Evolutionary conservation across 1,140 invertebrate species (phyloP), one percentile per base, ranked within the genome.

Genomic region (Aradophagus sp.): DNA sequence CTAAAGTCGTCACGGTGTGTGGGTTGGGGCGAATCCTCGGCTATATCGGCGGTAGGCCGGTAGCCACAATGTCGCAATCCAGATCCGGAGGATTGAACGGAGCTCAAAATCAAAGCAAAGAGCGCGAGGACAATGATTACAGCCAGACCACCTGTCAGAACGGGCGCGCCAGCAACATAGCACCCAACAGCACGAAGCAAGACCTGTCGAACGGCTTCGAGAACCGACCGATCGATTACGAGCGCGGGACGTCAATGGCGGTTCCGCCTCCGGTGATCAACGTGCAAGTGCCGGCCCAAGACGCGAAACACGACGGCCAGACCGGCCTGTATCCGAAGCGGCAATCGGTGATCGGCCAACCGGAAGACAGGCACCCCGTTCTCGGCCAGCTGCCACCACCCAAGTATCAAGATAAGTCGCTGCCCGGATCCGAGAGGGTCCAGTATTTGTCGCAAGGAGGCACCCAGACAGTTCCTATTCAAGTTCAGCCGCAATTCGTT

Each of bases 21-120:
- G 84, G 83, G 69, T 75, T 85, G 66, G 83, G 84, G 79, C 81
- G 82, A 77, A 84, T 85, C 16, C 78, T 85, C 58, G 84, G 83
- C 83, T 84, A 82, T 77, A 84, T 84, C 82, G 84, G 82, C 82
- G 82, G 80, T 56, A 77, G 81, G 75, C 82, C 84, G 84, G 82
- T 84, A 81, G 74, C 77, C 79, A 79, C 62, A 58, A 84, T 84
- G 81, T 84, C 83, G 16, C 81, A 84, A 53, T 80, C 80, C 2
- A 79, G 80, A 6, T 79, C 80, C 5, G 75, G 75, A 0, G 76
- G 76, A n/a, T 39, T 75, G 42, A 76, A 74, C 53, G 68, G 76
- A 11, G 23, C 50, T 53, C 76, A 79, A 66, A 75, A 55, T 48
- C 75, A 78, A 13, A 69, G 52, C 12, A 72, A 62, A 13, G 56